Percentiles rank a stretch among this genome's conserved stretches.
These are phyloP conservation scores for Lasioglossum baleicum DNA, from an alignment of 1,140 invertebrate species.

Conservation along the genomic window DNA sequence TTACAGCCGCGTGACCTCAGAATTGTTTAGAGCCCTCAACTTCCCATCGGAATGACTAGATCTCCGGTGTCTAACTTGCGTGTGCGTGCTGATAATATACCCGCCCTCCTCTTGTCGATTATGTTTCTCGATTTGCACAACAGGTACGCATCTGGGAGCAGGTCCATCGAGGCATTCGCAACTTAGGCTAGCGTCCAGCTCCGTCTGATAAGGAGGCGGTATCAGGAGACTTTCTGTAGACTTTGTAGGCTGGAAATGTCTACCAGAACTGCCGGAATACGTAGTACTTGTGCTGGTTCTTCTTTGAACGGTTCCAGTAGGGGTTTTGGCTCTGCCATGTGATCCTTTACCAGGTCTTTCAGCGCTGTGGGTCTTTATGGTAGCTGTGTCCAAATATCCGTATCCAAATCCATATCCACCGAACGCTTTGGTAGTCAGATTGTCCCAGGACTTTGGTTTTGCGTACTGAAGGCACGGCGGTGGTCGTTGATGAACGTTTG, in stretches of 20 bases:
- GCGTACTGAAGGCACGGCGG: slow-evolving; percentile 82
- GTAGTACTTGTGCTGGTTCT: slow-evolving; percentile 65
- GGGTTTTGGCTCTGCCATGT: slow-evolving; percentile 76
- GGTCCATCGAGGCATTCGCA: slow-evolving; percentile 68
- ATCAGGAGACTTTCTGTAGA: slow-evolving; percentile 89
- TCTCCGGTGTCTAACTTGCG: slow-evolving; percentile 74
- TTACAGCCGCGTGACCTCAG: slow-evolving; percentile 79
- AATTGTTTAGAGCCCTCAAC: slow-evolving; percentile 73
- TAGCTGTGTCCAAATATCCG: slow-evolving; percentile 86
- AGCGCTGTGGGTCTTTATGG: slow-evolving; percentile 80
- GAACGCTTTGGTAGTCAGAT: slow-evolving; percentile 89
- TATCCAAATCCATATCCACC: slow-evolving; percentile 92
- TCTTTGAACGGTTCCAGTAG: slow-evolving; percentile 80
- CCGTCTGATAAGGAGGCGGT: slow-evolving; percentile 81
- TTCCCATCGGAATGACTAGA: slow-evolving; percentile 79
- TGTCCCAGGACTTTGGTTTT: slow-evolving; percentile 93
- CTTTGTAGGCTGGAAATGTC: slow-evolving; percentile 84
- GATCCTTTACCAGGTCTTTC: slow-evolving; percentile 78
- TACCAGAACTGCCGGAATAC: slow-evolving; percentile 73
- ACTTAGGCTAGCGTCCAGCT: slow-evolving; percentile 2
- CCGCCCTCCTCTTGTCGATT: slow-evolving; percentile 63
- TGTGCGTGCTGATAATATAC: slow-evolving; percentile 61
- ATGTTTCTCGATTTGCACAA: slow-evolving; percentile 71
- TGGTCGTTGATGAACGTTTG: slow-evolving; percentile 79
- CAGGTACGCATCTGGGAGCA: slow-evolving; percentile 63